phyloP scores from a whole-genome alignment of 1,140 invertebrate species.

The Solenopsis invicta region DNA sequence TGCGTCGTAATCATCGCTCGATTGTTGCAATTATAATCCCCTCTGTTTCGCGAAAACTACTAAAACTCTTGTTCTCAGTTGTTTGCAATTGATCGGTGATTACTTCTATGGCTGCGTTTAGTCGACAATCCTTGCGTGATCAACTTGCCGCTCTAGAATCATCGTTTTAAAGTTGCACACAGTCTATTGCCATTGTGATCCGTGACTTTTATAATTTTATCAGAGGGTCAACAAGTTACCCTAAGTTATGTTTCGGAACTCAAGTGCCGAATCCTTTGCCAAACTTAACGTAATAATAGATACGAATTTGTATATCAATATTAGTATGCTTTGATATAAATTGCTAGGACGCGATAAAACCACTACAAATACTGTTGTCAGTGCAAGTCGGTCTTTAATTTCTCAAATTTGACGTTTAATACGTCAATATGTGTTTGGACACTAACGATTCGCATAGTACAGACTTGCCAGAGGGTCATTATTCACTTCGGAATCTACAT shows the following conservation, averaged over 20 bases:
- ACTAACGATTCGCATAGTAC: background rate
- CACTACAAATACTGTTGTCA: background rate
- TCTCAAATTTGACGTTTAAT: background rate
- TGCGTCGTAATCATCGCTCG: background rate
- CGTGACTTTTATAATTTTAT: background rate
- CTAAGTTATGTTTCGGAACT: background rate
- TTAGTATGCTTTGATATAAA: background rate
- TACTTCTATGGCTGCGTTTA: slow-evolving; percentile 38
- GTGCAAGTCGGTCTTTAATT: background rate
- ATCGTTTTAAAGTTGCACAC: background rate
- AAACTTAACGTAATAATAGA: background rate
- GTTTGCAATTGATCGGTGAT: slow-evolving; percentile 33
- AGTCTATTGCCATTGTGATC: background rate
- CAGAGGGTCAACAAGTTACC: background rate
- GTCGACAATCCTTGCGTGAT: slow-evolving; percentile 20
- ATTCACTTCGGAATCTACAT: background rate
- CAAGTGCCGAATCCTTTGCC: background rate
- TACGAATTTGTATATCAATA: background rate
- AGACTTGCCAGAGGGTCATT: background rate
- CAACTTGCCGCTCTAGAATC: slow-evolving; percentile 4
- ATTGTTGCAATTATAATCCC: slow-evolving; percentile 33
- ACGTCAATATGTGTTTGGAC: background rate
- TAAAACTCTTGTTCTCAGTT: background rate
- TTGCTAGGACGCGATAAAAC: background rate
- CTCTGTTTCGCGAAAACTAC: background rate